Conservation (phyloP, 2,113 vertebrate genomes). For the Phaethon lepturus region DNA sequence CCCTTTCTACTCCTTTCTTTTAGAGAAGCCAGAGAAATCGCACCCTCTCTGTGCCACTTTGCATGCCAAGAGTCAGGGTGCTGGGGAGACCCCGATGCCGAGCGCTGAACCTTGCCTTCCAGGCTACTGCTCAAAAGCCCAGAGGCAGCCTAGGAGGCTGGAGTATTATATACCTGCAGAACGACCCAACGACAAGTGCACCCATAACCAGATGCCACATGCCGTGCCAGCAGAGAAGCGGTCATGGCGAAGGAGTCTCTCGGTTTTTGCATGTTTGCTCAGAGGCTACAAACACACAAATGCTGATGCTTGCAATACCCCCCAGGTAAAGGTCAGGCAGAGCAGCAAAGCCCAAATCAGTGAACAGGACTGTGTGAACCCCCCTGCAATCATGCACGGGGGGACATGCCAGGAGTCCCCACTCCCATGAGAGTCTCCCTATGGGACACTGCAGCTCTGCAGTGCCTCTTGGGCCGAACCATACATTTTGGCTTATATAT, state of each 20-base stretch:
- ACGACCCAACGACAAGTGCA: background rate
- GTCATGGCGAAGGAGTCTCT: background rate
- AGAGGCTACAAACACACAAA: background rate
- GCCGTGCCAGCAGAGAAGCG: background rate
- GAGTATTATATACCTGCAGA: background rate
- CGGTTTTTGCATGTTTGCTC: background rate
- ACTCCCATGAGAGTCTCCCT: background rate
- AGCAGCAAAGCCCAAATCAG: background rate
- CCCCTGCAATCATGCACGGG: rapidly evolving
- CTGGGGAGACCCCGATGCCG: background rate
- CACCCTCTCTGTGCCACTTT: background rate
- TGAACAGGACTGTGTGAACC: background rate
- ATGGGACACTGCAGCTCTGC: background rate
- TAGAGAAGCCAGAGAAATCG: background rate
- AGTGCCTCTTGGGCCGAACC: background rate
- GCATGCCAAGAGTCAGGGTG: background rate
- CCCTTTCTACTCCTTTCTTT: background rate
- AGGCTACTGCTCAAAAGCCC: background rate
- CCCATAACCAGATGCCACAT: too few relatives aligned
- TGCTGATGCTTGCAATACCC: background rate
- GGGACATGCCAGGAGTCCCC: background rate
- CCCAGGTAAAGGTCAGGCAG: background rate
- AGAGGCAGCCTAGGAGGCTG: background rate
- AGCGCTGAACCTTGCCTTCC: background rate
- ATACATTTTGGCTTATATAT: background rate